Evolutionary conservation across 2,113 vertebrate species (phyloP).

Genomic region (Anser brachyrhynchus): DNA sequence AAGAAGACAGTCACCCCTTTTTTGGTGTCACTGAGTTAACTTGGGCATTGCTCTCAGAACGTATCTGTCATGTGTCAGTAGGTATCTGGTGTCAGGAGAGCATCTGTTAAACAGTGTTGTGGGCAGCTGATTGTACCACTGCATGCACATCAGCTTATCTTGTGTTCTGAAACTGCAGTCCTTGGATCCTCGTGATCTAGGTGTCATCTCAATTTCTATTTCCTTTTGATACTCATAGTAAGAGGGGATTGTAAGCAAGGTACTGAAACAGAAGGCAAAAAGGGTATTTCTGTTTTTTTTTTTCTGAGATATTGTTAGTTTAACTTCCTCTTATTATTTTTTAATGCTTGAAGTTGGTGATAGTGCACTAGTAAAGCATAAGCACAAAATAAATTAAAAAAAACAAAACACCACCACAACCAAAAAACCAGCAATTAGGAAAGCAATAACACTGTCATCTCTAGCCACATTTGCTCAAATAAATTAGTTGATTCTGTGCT

Average conservation of each 20-base stretch:
- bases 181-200: not conserved
- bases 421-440: not conserved
- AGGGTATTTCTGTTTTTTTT: not conserved
- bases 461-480: not conserved
- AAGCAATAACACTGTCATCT: not conserved
- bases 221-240: not conserved
- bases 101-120: not conserved
- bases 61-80: not conserved
- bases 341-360: not conserved
- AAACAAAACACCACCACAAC: not conserved
- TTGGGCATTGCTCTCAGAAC: not conserved
- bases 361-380: not conserved
- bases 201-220: not conserved
- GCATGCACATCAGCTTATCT: rapidly evolving
- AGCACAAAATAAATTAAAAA: not conserved
- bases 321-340: not conserved
- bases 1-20: not conserved
- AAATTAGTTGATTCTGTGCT: not conserved
- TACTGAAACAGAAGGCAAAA: not conserved
- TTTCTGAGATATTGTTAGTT: not conserved
- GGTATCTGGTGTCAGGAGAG: not conserved
- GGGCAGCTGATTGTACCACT: not conserved
- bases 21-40: not conserved
- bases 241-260: not conserved
- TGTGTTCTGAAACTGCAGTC: not conserved